Base-by-base conservation (phyloP, 2,113 vertebrate genomes). In the Menura novaehollandiae region DNA sequence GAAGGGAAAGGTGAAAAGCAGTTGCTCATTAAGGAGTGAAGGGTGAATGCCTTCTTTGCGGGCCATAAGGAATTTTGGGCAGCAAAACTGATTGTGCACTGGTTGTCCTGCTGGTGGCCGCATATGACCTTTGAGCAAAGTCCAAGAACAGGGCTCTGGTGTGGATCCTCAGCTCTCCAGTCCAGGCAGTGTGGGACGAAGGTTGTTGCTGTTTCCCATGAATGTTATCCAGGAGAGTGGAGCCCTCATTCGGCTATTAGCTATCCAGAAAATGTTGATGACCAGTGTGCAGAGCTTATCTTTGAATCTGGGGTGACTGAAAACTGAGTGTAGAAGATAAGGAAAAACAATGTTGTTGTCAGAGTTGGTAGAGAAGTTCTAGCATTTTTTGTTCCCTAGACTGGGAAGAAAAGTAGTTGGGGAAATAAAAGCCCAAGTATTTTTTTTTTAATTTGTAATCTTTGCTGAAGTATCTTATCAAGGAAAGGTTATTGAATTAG, bases 171-270 rank as follows among this genome's bases (percentile, higher is more conserved):
- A 30, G 66, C 46, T 66, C 30, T 35, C 9, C 13, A 12, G 26
- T 21, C 37, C 72, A 4, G 69, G 55, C 67, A 33, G 14, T 6
- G 59, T 37, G 26, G 72, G 56, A 30, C 0, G 10, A 49, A 58
- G 75, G 46, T n/a, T 51, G 43, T 68, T 55, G 28, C 4, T 62
- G 30, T 37, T 62, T 83, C 78, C 67, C 27, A 3, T 26, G 77
- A 44, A 6, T 41, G 2, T 76, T 37, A 5, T 19, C n/a, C 35
- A 33, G 43, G 41, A 60, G 46, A 89, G 64, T 35, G 35, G 77
- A 92, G 79, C 77, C 62, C 44, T 85, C 52, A 1, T 20, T 67
- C 0, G 1, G 39, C 43, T 72, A 0, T 51, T 27, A 24, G 32
- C 28, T 58, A 5, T 23, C 56, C 6, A 8, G 41, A 39, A 26